Conservation (phyloP, 2,888 invertebrate species). For the Gandaritis pyraliata region DNA sequence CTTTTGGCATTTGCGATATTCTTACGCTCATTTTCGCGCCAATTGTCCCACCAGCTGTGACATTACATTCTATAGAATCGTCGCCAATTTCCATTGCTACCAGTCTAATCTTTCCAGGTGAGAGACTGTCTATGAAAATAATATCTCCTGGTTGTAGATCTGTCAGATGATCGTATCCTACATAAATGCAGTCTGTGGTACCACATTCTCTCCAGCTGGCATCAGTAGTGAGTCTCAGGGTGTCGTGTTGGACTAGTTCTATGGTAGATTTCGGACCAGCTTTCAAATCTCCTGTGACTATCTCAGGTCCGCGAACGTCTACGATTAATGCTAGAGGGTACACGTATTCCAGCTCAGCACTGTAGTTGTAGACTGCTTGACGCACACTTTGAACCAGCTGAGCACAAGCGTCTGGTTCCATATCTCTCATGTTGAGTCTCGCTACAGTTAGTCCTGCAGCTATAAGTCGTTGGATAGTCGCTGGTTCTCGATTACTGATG, state of each 20-base stretch:
- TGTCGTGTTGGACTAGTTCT: conserved; percentile 64
- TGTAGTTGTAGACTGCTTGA: conserved; percentile 78
- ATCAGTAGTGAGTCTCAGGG: conserved; percentile 80
- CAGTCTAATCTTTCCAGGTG: conserved; percentile 67
- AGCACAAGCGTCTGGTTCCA: conserved; percentile 72
- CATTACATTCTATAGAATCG: conserved; percentile 78
- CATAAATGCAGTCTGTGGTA: conserved; percentile 80
- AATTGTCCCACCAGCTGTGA: conserved; percentile 81
- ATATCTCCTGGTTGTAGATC: conserved; percentile 79
- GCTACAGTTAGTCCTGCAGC: conserved; percentile 79
- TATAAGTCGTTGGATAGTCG: conserved; percentile 72
- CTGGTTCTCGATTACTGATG: conserved; percentile 65
- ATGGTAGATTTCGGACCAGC: conserved; percentile 65
- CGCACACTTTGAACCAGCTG: conserved; percentile 75
- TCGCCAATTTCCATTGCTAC: conserved; percentile 68
- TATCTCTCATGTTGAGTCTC: conserved; percentile 70
- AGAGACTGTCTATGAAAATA: conserved; percentile 75
- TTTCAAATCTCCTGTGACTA: conserved; percentile 73
- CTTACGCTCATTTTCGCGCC: conserved; percentile 80
- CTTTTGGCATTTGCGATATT: conserved; percentile 78
- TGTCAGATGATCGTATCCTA: conserved; percentile 80
- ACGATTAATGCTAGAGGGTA: conserved; percentile 78
- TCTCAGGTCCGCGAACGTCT: conserved; percentile 72
- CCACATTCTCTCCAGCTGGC: conserved; percentile 81
- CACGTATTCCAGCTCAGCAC: conserved; percentile 75